These are phyloP conservation scores for Panthera tigris DNA, from an alignment of 2,113 vertebrate species.

Conservation along the genomic window DNA sequence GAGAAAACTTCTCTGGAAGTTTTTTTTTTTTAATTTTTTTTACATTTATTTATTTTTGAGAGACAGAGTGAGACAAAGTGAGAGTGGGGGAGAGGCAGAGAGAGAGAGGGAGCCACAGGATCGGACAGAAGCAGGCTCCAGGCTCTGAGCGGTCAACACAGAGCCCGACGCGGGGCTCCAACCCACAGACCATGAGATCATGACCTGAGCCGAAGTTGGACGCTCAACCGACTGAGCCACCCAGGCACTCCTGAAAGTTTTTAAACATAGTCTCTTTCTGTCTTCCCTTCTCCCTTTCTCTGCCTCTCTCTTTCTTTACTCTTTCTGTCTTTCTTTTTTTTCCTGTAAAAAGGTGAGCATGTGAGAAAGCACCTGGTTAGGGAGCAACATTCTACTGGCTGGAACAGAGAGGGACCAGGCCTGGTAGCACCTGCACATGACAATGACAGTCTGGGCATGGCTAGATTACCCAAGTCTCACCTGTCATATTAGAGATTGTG, in stretches of 20 bases:
- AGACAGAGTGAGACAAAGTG: no score
- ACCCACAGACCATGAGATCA: no score
- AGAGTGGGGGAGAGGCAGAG: no score
- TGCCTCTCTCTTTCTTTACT: neutral
- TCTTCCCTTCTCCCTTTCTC: neutral
- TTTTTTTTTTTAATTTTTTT: neutral
- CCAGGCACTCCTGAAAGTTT: neutral
- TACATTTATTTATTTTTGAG: no score
- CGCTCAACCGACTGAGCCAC: no score
- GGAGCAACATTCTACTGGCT: neutral
- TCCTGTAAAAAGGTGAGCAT: neutral
- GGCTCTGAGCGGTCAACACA: no score
- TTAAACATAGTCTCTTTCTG: neutral
- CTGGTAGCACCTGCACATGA: rapidly evolving
- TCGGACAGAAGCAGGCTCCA: no score
- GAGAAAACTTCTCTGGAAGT: neutral
- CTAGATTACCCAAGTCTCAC: neutral
- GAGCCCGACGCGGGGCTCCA: no score
- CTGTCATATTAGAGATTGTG: neutral
- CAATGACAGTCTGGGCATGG: neutral
- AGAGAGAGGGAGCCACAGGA: no score
- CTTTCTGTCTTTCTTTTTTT: neutral
- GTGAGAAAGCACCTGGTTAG: rapidly evolving
- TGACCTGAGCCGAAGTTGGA: no score
- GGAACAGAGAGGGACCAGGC: neutral